Conservation (phyloP, 2,797 vertebrate genomes). For the Zalophus californianus region DNA sequence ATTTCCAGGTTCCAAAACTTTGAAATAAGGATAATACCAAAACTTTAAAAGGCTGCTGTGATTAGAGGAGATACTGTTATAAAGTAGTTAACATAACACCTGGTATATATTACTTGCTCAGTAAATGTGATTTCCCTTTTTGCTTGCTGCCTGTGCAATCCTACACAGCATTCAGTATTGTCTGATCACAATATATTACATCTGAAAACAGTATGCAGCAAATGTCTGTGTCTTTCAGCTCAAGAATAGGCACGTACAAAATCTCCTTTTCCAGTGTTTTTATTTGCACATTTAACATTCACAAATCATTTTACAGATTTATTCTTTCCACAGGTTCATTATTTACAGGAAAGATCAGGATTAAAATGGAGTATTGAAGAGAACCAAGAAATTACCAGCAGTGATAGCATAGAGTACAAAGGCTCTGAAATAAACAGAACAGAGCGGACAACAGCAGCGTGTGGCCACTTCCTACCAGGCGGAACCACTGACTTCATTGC, state of each 20-base stretch:
- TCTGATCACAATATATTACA: not conserved
- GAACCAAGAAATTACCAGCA: conserved; percentile 28
- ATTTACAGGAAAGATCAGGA: conserved; percentile 63
- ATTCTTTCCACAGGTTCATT: conserved; percentile 64
- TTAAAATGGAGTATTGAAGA: conserved; percentile 39
- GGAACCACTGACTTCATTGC: conserved; percentile 7
- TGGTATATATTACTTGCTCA: not conserved
- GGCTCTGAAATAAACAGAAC: conserved; percentile 1
- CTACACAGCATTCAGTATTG: not conserved
- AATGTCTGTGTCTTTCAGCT: not conserved
- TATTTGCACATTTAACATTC: conserved; percentile 74
- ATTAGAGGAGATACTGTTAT: not conserved
- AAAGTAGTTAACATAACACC: not conserved
- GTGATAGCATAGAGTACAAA: not conserved
- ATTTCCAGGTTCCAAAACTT: not conserved
- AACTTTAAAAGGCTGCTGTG: not conserved
- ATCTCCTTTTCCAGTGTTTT: not conserved
- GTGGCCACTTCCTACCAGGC: not conserved
- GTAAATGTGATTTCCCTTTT: conserved; percentile 37
- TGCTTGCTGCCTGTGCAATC: not conserved
- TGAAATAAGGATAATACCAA: not conserved
- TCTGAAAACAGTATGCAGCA: conserved; percentile 12
- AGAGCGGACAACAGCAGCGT: not conserved
- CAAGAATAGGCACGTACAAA: conserved; percentile 38
- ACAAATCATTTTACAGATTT: conserved; percentile 67